A percentile compares a stretch with the other conserved stretches of the same genome.
These are phyloP conservation scores for Oryctolagus cuniculus DNA, from an alignment of 2,113 vertebrate species.

Conservation along the genomic window DNA sequence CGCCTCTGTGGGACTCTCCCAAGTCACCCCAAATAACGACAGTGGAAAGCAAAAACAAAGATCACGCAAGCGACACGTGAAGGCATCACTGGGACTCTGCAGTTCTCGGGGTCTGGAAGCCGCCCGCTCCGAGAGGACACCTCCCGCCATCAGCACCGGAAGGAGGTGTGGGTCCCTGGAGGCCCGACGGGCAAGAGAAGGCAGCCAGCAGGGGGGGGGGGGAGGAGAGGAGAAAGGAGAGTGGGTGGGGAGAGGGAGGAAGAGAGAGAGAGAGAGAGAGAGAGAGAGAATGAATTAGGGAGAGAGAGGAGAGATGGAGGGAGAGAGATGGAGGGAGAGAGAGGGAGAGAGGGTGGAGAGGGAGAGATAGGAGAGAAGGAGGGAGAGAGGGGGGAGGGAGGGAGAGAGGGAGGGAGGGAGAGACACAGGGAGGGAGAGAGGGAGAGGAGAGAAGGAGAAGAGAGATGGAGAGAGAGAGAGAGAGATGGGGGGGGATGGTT, in stretches of 20 bases:
- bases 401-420: rapidly evolving
- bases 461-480: neutral
- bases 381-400: too few species aligned
- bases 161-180: rapidly evolving
- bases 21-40: neutral
- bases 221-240: neutral
- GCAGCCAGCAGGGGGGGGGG: too few species aligned
- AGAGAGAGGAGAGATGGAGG: neutral
- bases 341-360: too few species aligned
- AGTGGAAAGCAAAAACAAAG: neutral
- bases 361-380: too few species aligned
- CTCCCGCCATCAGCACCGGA: rapidly evolving
- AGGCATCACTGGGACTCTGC: too few species aligned
- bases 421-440: rapidly evolving
- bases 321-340: too few species aligned
- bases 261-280: too few species aligned
- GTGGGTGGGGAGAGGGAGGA: rapidly evolving
- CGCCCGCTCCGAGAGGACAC: neutral
- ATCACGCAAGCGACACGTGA: neutral
- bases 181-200: rapidly evolving
- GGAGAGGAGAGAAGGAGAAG: neutral
- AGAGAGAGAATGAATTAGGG: too few species aligned
- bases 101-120: neutral
- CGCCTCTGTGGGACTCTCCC: neutral
- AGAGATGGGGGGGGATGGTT: neutral